Evolutionary conservation across 2,797 vertebrate genomes (phyloP).

Genomic region (Sebastes dallii): DNA sequence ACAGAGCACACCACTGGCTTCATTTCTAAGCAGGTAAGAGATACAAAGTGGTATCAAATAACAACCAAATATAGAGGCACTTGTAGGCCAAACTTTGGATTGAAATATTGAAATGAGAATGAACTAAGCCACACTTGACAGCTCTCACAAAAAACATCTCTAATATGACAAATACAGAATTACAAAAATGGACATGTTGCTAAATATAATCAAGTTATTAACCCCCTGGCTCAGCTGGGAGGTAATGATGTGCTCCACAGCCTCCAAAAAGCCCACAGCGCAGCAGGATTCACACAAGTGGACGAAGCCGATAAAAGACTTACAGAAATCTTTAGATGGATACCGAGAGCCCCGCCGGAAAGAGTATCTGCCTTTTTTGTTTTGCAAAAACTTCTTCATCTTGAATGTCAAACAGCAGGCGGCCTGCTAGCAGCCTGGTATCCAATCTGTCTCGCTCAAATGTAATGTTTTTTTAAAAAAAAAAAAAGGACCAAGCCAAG

Average conservation of each 20-base stretch:
- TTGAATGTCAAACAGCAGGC: constrained; percentile 58
- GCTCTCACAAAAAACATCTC: background rate
- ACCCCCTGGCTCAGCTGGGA: constrained; percentile 17
- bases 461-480: background rate
- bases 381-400: constrained; percentile 81
- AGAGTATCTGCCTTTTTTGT: constrained; percentile 76
- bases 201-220: constrained; percentile 13
- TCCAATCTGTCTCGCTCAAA: constrained; percentile 49
- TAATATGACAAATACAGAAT: constrained; percentile 21
- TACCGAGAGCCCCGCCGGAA: constrained; percentile 72
- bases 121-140: constrained; percentile 8
- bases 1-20: constrained; percentile 3
- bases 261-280: constrained; percentile 8
- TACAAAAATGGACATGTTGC: constrained; percentile 2
- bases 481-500: constrained; percentile 21
- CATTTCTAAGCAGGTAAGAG: background rate
- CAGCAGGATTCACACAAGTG: constrained; percentile 43
- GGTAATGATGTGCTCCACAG: constrained; percentile 23
- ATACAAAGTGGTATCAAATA: background rate
- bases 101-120: background rate
- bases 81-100: background rate
- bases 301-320: constrained; percentile 74
- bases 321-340: constrained; percentile 87
- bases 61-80: background rate
- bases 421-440: constrained; percentile 50